Percentiles rank a stretch among this genome's conserved stretches.
These are phyloP conservation scores for Palaemon carinicauda DNA, from an alignment of 1,140 invertebrate genomes.

Conservation along the genomic window DNA sequence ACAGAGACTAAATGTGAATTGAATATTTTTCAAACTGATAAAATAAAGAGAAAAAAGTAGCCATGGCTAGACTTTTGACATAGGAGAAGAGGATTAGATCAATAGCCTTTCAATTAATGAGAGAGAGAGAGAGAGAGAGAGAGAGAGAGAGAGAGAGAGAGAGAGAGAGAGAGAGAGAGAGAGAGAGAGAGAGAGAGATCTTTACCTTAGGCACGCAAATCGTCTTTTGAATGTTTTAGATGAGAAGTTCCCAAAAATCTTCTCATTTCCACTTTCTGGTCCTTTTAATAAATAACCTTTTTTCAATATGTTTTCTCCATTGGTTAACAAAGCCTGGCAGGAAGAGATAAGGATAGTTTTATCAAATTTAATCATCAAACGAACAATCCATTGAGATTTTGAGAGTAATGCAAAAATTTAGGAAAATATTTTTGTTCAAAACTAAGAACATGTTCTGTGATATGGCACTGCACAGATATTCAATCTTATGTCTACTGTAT, in stretches of 20 bases:
- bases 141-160: neutral
- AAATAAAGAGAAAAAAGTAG: too few species aligned
- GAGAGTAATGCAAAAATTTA: too few species aligned
- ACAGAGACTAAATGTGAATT: too few species aligned
- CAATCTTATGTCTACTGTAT: neutral
- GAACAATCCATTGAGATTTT: neutral
- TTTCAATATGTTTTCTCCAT: slow-evolving; percentile 78
- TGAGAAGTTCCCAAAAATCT: slow-evolving; percentile 85
- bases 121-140: too few species aligned
- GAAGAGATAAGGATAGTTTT: neutral
- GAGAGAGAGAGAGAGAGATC: slow-evolving; percentile 26
- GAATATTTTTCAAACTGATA: too few species aligned
- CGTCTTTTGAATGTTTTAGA: slow-evolving; percentile 90
- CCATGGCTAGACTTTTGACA: too few species aligned
- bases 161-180: neutral
- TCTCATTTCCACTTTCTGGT: slow-evolving; percentile 82
- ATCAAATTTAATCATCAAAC: neutral
- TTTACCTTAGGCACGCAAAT: slow-evolving; percentile 79
- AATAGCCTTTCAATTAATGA: too few species aligned
- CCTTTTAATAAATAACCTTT: slow-evolving; percentile 90
- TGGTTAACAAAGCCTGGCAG: slow-evolving; percentile 64
- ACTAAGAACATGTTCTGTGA: too few species aligned
- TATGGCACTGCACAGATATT: too few species aligned
- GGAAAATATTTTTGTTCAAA: too few species aligned
- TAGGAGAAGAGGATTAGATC: too few species aligned